phyloP scores from a whole-genome alignment of 2,888 invertebrate genomes.

The Aethes cnicana region DNA sequence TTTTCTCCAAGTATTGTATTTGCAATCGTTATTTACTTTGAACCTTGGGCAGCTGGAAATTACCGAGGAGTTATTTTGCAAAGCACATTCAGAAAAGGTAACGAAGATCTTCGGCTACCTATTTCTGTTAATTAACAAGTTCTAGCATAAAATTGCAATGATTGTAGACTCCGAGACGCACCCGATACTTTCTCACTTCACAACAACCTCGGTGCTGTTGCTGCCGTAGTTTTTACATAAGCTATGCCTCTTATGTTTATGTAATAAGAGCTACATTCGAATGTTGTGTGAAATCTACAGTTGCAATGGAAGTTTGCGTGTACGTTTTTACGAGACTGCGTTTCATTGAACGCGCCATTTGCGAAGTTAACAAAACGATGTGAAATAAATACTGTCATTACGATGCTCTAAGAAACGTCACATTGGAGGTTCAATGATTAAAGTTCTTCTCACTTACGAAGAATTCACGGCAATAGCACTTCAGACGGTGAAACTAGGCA shows the following conservation, averaged over 20 bases:
- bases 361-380: conserved; percentile 28
- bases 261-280: conserved; percentile 5
- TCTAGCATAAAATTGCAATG: conserved; percentile 49
- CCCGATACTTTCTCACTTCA: conserved; percentile 55
- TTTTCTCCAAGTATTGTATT: too few relatives aligned
- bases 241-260: background rate
- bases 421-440: conserved; percentile 11
- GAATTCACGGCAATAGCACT: background rate
- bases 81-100: too few relatives aligned
- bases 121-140: conserved; percentile 44
- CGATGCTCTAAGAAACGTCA: conserved; percentile 19
- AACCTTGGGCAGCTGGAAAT: too few relatives aligned
- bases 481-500: too few relatives aligned
- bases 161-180: conserved; percentile 36
- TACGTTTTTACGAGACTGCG: conserved; percentile 20
- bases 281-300: background rate
- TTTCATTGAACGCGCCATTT: conserved; percentile 22
- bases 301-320: background rate
- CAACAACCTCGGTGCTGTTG: conserved; percentile 37
- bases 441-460: conserved; percentile 19
- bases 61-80: too few relatives aligned
- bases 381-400: conserved; percentile 27
- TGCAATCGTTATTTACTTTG: too few relatives aligned
- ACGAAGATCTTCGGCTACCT: background rate
- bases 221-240: background rate